Conservation (phyloP, 30 jellyfish, hydroid and myxozoan species). For the Rhopilema esculentum region DNA sequence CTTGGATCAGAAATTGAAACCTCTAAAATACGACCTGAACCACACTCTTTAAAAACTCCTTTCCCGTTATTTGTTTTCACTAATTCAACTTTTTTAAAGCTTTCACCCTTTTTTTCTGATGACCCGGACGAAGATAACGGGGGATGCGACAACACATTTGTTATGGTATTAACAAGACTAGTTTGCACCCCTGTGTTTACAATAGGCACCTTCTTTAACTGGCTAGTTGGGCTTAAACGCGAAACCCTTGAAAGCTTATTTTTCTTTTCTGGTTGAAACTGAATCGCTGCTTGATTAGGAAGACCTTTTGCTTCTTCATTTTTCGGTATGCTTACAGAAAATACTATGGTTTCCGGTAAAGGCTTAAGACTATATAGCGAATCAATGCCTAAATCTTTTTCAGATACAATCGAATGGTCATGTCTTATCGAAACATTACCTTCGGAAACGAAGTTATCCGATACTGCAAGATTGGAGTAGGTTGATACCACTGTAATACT, state of each 20-base stretch:
- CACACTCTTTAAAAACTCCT: too few species aligned
- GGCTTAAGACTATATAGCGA: neutral
- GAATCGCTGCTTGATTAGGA: neutral
- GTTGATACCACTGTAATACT: too few species aligned
- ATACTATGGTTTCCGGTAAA: neutral
- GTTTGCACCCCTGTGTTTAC: neutral
- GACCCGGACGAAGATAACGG: neutral
- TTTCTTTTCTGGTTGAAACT: too few species aligned
- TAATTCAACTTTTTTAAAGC: too few species aligned
- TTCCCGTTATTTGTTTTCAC: too few species aligned
- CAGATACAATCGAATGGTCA: too few species aligned
- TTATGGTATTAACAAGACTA: neutral
- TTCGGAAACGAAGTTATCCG: too few species aligned
- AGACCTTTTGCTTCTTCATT: neutral
- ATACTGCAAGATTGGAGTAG: too few species aligned
- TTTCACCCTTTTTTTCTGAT: neutral
- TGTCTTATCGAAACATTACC: too few species aligned
- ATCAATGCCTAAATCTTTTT: neutral
- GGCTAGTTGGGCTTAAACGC: neutral
- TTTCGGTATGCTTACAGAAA: neutral
- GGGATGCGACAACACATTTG: neutral
- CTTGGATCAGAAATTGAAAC: neutral
- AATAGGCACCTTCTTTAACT: neutral
- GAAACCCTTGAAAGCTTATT: too few species aligned
- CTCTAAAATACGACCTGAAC: neutral